Conservation (phyloP, 2,797 vertebrate genomes). For the Glyptemys insculpta region DNA sequence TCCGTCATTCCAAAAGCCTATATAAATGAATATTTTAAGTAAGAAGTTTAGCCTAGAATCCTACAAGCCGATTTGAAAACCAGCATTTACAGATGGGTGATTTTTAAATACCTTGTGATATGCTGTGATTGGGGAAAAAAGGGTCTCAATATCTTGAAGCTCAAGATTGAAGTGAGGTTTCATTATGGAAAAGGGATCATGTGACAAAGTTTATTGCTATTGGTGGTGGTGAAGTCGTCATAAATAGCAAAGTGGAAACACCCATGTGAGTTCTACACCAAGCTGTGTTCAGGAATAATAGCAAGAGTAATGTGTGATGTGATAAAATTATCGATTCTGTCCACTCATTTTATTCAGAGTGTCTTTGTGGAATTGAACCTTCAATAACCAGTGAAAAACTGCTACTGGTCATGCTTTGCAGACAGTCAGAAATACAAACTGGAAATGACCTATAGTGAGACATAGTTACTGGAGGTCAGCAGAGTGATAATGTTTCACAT, state of each 20-base stretch:
- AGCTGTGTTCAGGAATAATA: not conserved
- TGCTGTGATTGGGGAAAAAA: not conserved
- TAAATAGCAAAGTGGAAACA: not conserved
- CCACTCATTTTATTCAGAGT: not conserved
- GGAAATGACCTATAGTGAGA: not conserved
- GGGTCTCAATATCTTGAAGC: not conserved
- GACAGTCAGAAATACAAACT: not conserved
- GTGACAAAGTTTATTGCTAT: not conserved
- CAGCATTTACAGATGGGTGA: not conserved
- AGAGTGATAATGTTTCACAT: slow-evolving; percentile 40
- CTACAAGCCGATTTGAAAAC: slow-evolving; percentile 42
- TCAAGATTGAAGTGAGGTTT: not conserved
- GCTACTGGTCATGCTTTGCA: not conserved
- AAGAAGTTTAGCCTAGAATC: slow-evolving; percentile 45
- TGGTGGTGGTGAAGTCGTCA: not conserved
- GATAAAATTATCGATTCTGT: not conserved
- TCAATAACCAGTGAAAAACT: not conserved
- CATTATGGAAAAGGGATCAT: not conserved
- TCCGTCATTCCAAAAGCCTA: not conserved
- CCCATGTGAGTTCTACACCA: not conserved
- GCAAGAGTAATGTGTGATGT: not conserved
- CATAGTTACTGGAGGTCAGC: slow-evolving; percentile 15
- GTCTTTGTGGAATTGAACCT: not conserved
- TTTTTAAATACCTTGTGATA: slow-evolving; percentile 10
- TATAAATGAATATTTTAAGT: slow-evolving; percentile 10